Base-by-base conservation (phyloP, 92 coral and sea anemone genomes). In the Palythoa grandis region DNA sequence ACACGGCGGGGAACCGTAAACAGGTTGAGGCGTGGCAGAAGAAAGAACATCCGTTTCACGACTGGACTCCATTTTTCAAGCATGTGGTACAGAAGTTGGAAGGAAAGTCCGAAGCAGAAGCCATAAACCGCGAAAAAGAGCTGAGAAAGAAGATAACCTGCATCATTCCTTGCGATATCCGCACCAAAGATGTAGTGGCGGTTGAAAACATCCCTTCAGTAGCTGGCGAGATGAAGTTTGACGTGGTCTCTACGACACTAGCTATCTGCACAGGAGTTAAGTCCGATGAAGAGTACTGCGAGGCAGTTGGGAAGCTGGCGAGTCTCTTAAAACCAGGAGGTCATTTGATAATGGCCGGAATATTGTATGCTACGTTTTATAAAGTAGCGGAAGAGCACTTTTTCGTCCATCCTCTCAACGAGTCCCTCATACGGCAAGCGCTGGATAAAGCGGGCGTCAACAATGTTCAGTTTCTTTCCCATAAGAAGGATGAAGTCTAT, bases 291-390 rank as follows among this genome's bases (percentile, higher is more conserved):
- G 68, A 83, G 35, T 83, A 83, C 69, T 53, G 40, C 11, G 29
- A 37, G 47, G 77, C 80, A 17, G 79, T 83, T 47, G 79, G 37
- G 39, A 52, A 83, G 82, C 87, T 83, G 17, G 54, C 78, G 11
- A 83, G 68, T 2, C 40, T 83, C 13, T 48, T 83, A 37, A 83
- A 83, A 70, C 87, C 87, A 0, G 65, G 65, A 70, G 87, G 87
- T 11, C 75, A 83, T 70, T 40, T 83, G 22, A 43, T 29, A 14
- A 70, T 83, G 80, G 25, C 23, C 8, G 68, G 68, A 60, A 11
- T 60, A 19, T 17, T 17, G 22, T 3, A 19, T 61, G 7, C 25
- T 7, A 19, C 3, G 5, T 19, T 17, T 61, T 61, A 61, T 17
- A 0, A 3, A 17, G 68, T 61, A 7, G 68, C 24, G 0, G 68